Percentiles rank a stretch among this genome's conserved stretches.
phyloP scores from a whole-genome alignment of 2,113 vertebrate species.

The Tupaia tana region DNA sequence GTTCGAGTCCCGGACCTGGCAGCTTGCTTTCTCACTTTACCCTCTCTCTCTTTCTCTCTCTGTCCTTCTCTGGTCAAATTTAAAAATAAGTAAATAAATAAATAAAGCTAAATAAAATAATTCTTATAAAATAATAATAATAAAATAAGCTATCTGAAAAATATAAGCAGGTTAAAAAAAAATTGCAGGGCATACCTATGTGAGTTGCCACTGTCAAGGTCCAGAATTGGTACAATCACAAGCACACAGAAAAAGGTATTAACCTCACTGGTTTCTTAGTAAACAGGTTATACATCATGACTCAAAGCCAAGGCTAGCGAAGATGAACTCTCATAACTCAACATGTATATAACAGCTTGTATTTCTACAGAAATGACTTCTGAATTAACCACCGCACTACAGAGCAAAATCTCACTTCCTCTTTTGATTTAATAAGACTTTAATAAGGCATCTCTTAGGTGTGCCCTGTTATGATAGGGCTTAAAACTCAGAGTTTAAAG shows the following conservation, averaged over 20 bases:
- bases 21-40: too few species aligned
- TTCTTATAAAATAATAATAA: too few species aligned
- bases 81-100: too few species aligned
- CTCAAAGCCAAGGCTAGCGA: conserved; percentile 39
- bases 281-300: conserved; percentile 5
- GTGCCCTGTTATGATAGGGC: neutral
- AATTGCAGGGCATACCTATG: neutral
- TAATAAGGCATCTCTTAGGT: neutral
- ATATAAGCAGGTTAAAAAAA: conserved; percentile 34
- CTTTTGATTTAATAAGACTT: neutral
- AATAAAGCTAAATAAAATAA: too few species aligned
- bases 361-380: neutral
- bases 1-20: too few species aligned
- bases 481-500: conserved; percentile 27
- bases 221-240: conserved; percentile 62
- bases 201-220: neutral
- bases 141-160: conserved; percentile 52
- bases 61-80: too few species aligned
- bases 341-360: neutral
- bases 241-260: conserved; percentile 22
- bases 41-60: too few species aligned
- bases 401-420: neutral
- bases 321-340: neutral
- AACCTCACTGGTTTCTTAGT: conserved; percentile 34
- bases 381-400: neutral